A percentile compares a stretch with the other conserved stretches of the same genome.
These are phyloP conservation scores for Sebastes taczanowskii DNA, from an alignment of 2,797 vertebrate species.

Conservation along the genomic window DNA sequence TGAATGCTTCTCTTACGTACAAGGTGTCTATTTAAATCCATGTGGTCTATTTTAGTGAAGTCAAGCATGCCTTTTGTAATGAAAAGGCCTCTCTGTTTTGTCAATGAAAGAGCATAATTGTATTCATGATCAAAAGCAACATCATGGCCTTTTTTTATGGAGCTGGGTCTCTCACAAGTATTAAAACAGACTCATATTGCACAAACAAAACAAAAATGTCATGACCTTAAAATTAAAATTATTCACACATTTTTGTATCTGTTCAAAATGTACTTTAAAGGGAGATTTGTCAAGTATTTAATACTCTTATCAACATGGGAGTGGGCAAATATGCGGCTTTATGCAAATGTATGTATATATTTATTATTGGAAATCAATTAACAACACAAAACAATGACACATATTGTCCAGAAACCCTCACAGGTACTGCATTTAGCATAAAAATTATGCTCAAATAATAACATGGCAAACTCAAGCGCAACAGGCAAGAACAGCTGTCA, in stretches of 20 bases:
- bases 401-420: no score
- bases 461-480: no score
- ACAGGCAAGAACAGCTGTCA: no score
- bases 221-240: neutral
- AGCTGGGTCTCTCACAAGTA: conserved; percentile 10
- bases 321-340: no score
- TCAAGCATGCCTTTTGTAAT: conserved; percentile 30
- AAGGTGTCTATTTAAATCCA: conserved; percentile 30
- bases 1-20: conserved; percentile 6
- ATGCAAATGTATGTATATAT: no score
- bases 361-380: no score
- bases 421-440: no score
- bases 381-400: no score
- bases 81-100: conserved; percentile 38
- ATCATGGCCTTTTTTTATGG: neutral
- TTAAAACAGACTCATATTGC: neutral
- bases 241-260: neutral
- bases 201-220: neutral
- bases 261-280: neutral
- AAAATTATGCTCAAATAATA: no score
- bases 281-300: no score
- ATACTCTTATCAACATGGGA: no score
- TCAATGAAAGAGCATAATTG: conserved; percentile 31
- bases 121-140: conserved; percentile 44
- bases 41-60: conserved; percentile 10